Evolutionary conservation across 2,113 vertebrate genomes (phyloP).

Genomic region (Anser brachyrhynchus): DNA sequence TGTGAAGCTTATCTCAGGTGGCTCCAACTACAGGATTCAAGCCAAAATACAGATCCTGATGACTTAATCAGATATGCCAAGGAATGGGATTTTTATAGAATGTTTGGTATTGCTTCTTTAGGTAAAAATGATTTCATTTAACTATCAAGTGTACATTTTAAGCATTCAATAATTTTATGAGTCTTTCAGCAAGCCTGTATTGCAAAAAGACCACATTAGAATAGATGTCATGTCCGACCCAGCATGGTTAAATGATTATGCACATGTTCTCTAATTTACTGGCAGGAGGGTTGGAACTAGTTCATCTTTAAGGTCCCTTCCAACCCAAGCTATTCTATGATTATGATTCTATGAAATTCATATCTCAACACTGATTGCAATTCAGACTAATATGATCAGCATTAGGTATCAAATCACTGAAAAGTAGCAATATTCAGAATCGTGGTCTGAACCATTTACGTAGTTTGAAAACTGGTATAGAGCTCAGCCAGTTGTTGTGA

Average conservation of each 20-base stretch:
- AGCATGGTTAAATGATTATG: neutral
- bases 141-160: neutral
- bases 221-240: neutral
- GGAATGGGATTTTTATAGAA: constrained; percentile 96
- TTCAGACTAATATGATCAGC: neutral
- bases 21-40: constrained; percentile 90
- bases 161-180: neutral
- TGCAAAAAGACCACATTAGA: neutral
- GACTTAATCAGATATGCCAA: constrained; percentile 97
- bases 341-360: neutral
- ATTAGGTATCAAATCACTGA: neutral
- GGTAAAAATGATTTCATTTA: constrained; percentile 76
- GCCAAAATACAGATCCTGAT: constrained; percentile 84
- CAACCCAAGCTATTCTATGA: no score
- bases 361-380: neutral
- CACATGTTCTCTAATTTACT: neutral
- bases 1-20: constrained; percentile 96
- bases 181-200: neutral
- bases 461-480: neutral
- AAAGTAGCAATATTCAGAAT: neutral
- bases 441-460: neutral
- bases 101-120: constrained; percentile 90
- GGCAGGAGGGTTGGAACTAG: no score
- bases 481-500: neutral
- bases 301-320: no score